Base-by-base conservation (phyloP, 2,888 invertebrate genomes). In the Psococerastis gibbosa region DNA sequence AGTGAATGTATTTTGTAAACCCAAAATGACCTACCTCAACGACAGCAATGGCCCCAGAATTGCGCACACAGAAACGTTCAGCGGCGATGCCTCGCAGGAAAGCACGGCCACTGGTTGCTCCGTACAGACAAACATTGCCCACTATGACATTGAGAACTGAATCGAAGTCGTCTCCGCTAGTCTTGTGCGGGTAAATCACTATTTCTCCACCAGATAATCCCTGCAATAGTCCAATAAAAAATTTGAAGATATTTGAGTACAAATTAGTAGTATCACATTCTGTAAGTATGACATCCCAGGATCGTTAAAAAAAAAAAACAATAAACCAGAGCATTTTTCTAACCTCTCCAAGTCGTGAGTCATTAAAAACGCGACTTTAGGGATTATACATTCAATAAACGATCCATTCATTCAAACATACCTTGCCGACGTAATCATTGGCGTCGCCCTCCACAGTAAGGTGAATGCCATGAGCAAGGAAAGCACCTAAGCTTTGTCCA, bases 401-500 rank as follows among this genome's bases (percentile, higher is more conserved):
- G n/a, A n/a, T n/a, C n/a, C n/a, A n/a, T n/a, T n/a, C n/a, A n/a
- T n/a, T n/a, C n/a, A n/a, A n/a, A n/a, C n/a, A n/a, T 52, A 73
- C 73, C 64, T 80, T 80, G 65, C 92, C 95, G 48, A 98, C 97
- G 60, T 98, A 98, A 62, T 98, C 98, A 58, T 98, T 98, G 22
- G 95, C 79, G 64, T 98, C 98, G 34, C 98, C 98, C 61, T 91
- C 92, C 15, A 98, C 66, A 1, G 78, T 84, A 3, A 94, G 82
- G 43, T 77, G 77, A 44, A 97, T 73, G 18, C 98, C 98, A 50
- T 76, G 80, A 0, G 83, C 79, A 54, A 98, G 67, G 68, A 98
- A 98, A 4, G 97, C 97, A 60, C 97, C 89, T 69, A 98, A 98
- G 58, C 95, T 97, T 68, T 98, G 98, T 9, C 98, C 98, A 8